These are phyloP conservation scores for Odontophorus gujanensis DNA, from an alignment of 2,113 vertebrate genomes.

Conservation along the genomic window DNA sequence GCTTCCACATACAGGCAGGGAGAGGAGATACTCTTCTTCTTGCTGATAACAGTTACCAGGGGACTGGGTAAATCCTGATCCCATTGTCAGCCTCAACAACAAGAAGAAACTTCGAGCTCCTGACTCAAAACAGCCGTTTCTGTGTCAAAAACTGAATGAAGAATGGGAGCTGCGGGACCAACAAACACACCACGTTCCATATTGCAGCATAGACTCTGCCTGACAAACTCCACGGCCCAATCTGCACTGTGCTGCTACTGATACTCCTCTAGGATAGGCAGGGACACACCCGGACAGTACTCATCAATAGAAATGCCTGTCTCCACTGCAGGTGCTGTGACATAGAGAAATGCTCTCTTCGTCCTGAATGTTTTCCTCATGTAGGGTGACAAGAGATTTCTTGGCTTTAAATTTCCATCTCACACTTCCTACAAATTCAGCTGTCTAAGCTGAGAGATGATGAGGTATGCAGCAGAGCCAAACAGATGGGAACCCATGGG, in stretches of 20 bases:
- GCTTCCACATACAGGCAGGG: slow-evolving; percentile 38
- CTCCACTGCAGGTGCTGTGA: neutral
- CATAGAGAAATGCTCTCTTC: neutral
- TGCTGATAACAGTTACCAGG: neutral
- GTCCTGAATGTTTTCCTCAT: neutral
- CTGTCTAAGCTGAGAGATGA: neutral
- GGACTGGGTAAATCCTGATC: slow-evolving; percentile 1
- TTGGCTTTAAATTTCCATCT: neutral
- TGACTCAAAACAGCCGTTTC: neutral
- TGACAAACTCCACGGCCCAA: neutral
- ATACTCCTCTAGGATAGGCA: neutral
- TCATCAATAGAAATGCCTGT: neutral
- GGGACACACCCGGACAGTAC: neutral
- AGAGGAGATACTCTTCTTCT: neutral
- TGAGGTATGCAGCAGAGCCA: neutral
- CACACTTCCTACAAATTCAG: neutral
- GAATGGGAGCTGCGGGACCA: neutral
- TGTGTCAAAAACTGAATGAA: neutral
- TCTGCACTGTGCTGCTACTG: neutral
- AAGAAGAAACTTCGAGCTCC: slow-evolving; percentile 20
- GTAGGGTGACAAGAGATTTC: neutral
- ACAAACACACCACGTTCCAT: neutral
- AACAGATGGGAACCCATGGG: neutral
- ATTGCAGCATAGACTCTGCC: neutral
- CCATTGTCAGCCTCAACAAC: neutral